These are phyloP conservation scores for Molossus molossus DNA, from an alignment of 2,797 vertebrate species.

Conservation along the genomic window DNA sequence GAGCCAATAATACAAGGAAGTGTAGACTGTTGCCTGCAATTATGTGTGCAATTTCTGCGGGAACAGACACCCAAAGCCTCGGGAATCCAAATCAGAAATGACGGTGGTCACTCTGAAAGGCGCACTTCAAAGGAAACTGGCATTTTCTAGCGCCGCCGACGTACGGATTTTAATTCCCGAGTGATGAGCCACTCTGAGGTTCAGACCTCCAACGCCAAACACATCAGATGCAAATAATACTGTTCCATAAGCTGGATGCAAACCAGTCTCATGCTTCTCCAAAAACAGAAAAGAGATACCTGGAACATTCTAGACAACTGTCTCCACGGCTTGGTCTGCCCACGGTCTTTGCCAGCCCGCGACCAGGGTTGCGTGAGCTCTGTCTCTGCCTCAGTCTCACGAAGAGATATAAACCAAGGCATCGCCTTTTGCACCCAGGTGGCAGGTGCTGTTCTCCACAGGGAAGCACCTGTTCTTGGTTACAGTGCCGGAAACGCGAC, in stretches of 20 bases:
- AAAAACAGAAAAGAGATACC: conserved; percentile 79
- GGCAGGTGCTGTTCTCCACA: background rate
- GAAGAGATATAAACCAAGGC: conserved; percentile 70
- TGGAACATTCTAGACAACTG: conserved; percentile 78
- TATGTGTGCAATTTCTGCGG: conserved; percentile 70
- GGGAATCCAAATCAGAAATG: background rate
- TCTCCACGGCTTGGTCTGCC: conserved; percentile 59
- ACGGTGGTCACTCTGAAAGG: background rate
- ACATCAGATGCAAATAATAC: conserved; percentile 51
- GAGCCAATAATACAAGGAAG: conserved; percentile 58
- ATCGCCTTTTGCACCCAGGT: conserved; percentile 43
- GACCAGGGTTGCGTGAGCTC: conserved; percentile 76
- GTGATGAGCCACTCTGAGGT: background rate
- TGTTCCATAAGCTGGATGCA: background rate
- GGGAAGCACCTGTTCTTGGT: accelerated
- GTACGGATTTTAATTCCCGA: background rate
- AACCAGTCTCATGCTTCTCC: conserved; percentile 61
- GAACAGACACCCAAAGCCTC: background rate
- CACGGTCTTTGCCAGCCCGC: conserved; percentile 35
- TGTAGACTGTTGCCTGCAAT: background rate
- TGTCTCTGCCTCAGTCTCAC: conserved; percentile 69
- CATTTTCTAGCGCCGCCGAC: background rate
- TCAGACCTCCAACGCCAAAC: background rate
- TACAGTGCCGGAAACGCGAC: background rate
- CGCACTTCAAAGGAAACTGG: background rate